A percentile compares a stretch with the other conserved stretches of the same genome.
Evolutionary conservation across 2,113 vertebrate genomes (phyloP).

Genomic region (Suricata suricatta): DNA sequence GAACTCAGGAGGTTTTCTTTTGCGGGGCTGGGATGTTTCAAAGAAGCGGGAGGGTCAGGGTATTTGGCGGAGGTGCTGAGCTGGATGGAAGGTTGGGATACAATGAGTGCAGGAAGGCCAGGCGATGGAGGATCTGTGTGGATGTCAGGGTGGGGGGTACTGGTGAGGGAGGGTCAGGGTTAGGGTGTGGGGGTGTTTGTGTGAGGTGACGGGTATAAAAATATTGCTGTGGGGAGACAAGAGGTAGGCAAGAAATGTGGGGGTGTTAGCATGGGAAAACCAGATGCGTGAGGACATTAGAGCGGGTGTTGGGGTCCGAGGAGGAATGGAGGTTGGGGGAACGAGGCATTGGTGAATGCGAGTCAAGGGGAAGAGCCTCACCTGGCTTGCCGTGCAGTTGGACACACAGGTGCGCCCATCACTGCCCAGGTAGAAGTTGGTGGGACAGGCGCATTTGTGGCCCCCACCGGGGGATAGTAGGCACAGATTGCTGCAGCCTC

Average conservation of each 20-base stretch:
- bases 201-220: constrained; percentile 89
- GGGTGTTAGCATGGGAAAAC: constrained; percentile 34
- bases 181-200: constrained; percentile 68
- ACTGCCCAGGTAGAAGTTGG: constrained; percentile 95
- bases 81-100: not conserved
- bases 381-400: constrained; percentile 99
- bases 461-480: constrained; percentile 93
- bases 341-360: fast-evolving
- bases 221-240: constrained; percentile 89
- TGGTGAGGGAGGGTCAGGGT: not conserved
- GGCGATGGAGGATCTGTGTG: not conserved
- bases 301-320: not conserved
- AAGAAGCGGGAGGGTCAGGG: not conserved
- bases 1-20: constrained; percentile 4
- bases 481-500: constrained; percentile 97
- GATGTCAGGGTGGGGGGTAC: fast-evolving
- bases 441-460: constrained; percentile 96
- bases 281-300: not conserved
- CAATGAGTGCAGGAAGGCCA: not conserved
- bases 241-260: constrained; percentile 73
- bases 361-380: constrained; percentile 54
- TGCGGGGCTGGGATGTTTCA: not conserved
- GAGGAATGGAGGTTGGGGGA: not conserved
- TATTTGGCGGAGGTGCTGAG: not conserved
- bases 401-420: constrained; percentile 96